Evolutionary conservation across 2,888 invertebrate genomes (phyloP).

Genomic region (Atrina japonica): DNA sequence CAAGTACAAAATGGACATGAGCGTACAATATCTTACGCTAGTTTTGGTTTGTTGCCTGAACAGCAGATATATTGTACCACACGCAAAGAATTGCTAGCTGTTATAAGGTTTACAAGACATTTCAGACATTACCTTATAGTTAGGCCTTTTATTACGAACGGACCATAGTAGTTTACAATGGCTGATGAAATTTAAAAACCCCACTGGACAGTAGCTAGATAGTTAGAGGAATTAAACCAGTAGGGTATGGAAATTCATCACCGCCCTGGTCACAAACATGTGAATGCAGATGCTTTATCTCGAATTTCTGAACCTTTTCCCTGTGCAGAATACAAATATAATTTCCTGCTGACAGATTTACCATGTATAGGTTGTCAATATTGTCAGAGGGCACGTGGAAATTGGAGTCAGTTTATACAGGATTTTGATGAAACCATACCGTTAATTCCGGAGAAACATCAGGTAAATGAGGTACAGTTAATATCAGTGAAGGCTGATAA

Average conservation of each 20-base stretch:
- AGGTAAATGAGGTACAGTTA: not conserved
- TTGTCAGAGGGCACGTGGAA: slow-evolving; percentile 12
- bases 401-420: slow-evolving; percentile 20
- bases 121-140: slow-evolving; percentile 26
- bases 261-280: slow-evolving; percentile 34
- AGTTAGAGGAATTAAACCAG: not conserved
- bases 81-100: slow-evolving; percentile 4
- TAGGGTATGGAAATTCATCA: slow-evolving; percentile 16
- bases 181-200: slow-evolving; percentile 22
- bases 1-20: slow-evolving; percentile 37
- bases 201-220: not conserved
- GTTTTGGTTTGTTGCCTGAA: slow-evolving; percentile 20
- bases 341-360: not conserved
- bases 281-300: slow-evolving; percentile 41
- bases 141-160: slow-evolving; percentile 16
- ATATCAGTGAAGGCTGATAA: slow-evolving; percentile 1
- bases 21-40: slow-evolving; percentile 38
- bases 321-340: slow-evolving; percentile 9
- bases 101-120: not conserved
- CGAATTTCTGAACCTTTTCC: not conserved
- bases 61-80: slow-evolving; percentile 32
- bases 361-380: slow-evolving; percentile 37
- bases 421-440: slow-evolving; percentile 6
- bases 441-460: not conserved
- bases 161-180: slow-evolving; percentile 20